These are phyloP conservation scores for Periplaneta americana DNA, from an alignment of 1,140 invertebrate species.

Conservation along the genomic window DNA sequence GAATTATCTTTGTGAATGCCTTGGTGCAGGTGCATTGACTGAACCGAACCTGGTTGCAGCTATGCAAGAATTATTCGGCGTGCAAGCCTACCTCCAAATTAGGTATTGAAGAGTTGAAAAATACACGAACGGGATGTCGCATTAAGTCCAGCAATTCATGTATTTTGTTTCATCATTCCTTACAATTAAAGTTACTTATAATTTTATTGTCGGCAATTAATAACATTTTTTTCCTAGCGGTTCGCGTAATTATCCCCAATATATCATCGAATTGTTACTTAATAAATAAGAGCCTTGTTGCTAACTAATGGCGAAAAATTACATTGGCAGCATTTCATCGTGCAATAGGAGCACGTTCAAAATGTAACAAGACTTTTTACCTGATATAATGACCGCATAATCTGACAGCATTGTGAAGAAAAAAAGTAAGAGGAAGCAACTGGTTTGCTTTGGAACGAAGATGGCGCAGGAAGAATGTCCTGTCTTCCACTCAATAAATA, in stretches of 20 bases:
- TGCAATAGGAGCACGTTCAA: neutral
- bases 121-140: no score
- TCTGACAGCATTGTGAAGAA: neutral
- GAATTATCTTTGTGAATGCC: no score
- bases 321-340: neutral
- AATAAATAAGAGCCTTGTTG: no score
- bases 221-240: neutral
- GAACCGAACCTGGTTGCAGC: no score
- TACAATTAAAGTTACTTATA: neutral
- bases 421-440: no score
- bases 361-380: no score
- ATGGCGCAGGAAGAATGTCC: no score
- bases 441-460: neutral
- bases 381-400: neutral
- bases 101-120: no score
- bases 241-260: neutral
- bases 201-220: neutral
- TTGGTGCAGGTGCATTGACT: no score
- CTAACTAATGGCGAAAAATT: neutral
- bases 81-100: no score
- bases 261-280: neutral
- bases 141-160: neutral
- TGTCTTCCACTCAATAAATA: neutral
- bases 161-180: neutral
- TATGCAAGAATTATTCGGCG: no score